Conservation (phyloP, 1,140 invertebrate species). For the Gonioctena quinquepunctata region DNA sequence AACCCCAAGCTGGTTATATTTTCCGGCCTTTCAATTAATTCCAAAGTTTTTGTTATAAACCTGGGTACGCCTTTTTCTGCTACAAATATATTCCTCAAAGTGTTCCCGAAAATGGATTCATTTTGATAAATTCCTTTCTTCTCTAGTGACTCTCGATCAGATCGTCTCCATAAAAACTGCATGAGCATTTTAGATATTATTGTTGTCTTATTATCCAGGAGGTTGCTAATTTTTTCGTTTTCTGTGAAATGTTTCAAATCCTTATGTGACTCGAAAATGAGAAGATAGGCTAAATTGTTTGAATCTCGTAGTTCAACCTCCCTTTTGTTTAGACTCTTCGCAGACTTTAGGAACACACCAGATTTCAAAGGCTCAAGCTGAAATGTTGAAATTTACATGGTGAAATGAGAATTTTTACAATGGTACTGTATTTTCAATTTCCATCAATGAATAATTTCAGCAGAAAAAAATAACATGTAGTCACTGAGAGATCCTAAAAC, state of each 20-base stretch:
- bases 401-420: too few relatives aligned
- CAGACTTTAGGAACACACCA: slow-evolving; percentile 19
- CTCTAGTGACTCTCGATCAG: slow-evolving; percentile 30
- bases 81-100: slow-evolving; percentile 36
- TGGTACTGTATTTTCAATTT: too few relatives aligned
- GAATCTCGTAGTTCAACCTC: slow-evolving; percentile 30
- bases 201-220: slow-evolving; percentile 13
- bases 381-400: too few relatives aligned
- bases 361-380: slow-evolving; percentile 19
- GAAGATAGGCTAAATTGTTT: slow-evolving; percentile 14
- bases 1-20: slow-evolving; percentile 46
- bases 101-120: slow-evolving; percentile 50
- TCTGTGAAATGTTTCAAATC: slow-evolving; percentile 30
- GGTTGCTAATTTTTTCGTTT: slow-evolving; percentile 26
- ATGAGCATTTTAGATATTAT: slow-evolving; percentile 26
- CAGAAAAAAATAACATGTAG: too few relatives aligned
- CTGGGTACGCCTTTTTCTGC: slow-evolving; percentile 31
- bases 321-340: slow-evolving; percentile 24
- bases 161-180: slow-evolving; percentile 31
- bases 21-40: slow-evolving; percentile 42
- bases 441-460: too few relatives aligned
- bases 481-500: too few relatives aligned
- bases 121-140: slow-evolving; percentile 46
- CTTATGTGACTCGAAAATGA: slow-evolving; percentile 25
- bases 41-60: slow-evolving; percentile 40